Conservation (phyloP, 2,113 vertebrate genomes). For the Centropristis striata region DNA sequence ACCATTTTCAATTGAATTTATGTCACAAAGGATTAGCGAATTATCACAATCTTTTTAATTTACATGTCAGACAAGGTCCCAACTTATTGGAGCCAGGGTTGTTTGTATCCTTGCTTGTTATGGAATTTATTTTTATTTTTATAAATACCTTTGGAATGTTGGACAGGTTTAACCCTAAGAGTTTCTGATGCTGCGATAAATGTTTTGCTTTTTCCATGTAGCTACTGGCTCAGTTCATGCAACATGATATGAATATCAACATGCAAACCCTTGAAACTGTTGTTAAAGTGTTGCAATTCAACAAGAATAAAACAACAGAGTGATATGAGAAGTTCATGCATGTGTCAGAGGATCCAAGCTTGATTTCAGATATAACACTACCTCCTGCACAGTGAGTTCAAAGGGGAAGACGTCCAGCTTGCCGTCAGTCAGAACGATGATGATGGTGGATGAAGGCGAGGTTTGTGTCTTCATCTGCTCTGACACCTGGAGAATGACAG, state of each 20-base stretch:
- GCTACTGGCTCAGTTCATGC: background rate
- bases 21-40: too few species aligned
- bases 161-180: too few species aligned
- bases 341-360: background rate
- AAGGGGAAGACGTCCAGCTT: conserved; percentile 89
- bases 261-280: background rate
- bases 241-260: background rate
- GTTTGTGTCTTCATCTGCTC: conserved; percentile 89
- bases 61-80: too few species aligned
- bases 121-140: too few species aligned
- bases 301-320: conserved; percentile 12
- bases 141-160: too few species aligned
- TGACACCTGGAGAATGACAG: conserved; percentile 85
- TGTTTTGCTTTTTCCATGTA: background rate
- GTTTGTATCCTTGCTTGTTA: too few species aligned
- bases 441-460: conserved; percentile 89
- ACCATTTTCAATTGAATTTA: too few species aligned
- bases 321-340: background rate
- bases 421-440: conserved; percentile 96
- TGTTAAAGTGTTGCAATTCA: background rate
- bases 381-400: conserved; percentile 89
- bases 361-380: conserved; percentile 48
- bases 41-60: too few species aligned
- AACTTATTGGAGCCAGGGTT: too few species aligned
- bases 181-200: too few species aligned